Base-by-base conservation (phyloP, 2,888 invertebrate genomes). In the Apotomis turbidana region DNA sequence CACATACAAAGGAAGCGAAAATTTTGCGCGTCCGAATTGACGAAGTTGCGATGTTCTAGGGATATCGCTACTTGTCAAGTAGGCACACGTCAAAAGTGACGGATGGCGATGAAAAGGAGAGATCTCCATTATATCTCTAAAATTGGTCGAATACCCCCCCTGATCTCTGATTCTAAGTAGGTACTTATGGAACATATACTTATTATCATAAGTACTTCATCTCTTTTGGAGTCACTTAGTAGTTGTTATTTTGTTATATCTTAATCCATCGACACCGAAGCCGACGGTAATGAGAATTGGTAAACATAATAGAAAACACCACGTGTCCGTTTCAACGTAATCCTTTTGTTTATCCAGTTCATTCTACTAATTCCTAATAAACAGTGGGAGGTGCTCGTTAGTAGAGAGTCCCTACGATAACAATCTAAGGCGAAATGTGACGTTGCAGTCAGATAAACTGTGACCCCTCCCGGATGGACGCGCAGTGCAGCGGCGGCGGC, bases 161-260 rank as follows among this genome's bases (percentile, higher is more conserved):
- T 5, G 5, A 41, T 41, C 41, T 41, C 41, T 4, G 6, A 41
- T 41, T 6, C 41, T 41, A 41, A 6, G 41, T 41, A 41, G 1
- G 41, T 41, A 27, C 27, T 27, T 27, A 27, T 27, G 27, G 27
- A 27, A 27, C 27, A 27, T 6, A 10, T 9, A 49, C 49, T 49
- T 36, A 12, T 59, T 8, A 13, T n/a, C 44, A 5, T 44, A 95
- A 81, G 96, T 98, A 0, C 87, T 44, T 93, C 54, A 27, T 66
- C 41, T 55, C 1, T n/a, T 27, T n/a, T 41, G 41, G 54, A 38
- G n/a, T 38, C 13, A 54, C 13, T 41, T 63, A 54, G 15, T 64
- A 2, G 52, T n/a, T 44, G 15, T 64, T 64, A 9, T n/a, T 63
- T 13, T 55, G 12, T 55, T 4, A 5, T 13, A 41, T 41, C n/a